Conservation (phyloP, 1,140 invertebrate genomes). For the Rhagoletis pomonella region DNA sequence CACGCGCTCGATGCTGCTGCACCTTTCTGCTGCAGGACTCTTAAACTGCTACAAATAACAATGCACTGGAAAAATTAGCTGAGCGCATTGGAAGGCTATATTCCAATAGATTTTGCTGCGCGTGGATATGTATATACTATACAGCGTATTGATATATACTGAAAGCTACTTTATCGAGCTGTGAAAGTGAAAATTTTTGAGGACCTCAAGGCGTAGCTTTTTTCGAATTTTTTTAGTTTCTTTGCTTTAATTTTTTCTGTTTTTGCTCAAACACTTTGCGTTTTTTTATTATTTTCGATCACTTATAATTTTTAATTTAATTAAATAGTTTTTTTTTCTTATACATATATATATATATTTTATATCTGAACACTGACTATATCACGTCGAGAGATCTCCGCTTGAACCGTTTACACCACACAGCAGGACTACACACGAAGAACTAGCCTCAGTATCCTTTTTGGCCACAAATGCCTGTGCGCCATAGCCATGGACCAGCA, state of each 20-base stretch:
- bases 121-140: neutral
- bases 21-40: neutral
- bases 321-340: neutral
- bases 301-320: conserved; percentile 12
- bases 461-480: conserved; percentile 2
- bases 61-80: neutral
- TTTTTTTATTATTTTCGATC: neutral
- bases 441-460: conserved; percentile 62
- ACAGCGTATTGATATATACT: neutral
- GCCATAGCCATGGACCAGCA: conserved; percentile 53
- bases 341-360: neutral
- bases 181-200: conserved; percentile 33
- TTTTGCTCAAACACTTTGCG: neutral
- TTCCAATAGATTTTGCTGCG: neutral
- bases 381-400: conserved; percentile 18
- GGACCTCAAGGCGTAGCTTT: neutral
- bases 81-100: neutral
- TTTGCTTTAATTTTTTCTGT: neutral
- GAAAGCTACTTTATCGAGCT: neutral
- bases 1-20: neutral
- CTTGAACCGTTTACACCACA: conserved; percentile 60
- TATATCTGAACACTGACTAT: conserved; percentile 34
- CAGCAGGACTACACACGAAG: conserved; percentile 74
- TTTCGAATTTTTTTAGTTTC: neutral
- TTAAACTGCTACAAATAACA: neutral